These are phyloP conservation scores for Megalonaias nervosa DNA, from an alignment of 1,140 invertebrate species.

Conservation along the genomic window DNA sequence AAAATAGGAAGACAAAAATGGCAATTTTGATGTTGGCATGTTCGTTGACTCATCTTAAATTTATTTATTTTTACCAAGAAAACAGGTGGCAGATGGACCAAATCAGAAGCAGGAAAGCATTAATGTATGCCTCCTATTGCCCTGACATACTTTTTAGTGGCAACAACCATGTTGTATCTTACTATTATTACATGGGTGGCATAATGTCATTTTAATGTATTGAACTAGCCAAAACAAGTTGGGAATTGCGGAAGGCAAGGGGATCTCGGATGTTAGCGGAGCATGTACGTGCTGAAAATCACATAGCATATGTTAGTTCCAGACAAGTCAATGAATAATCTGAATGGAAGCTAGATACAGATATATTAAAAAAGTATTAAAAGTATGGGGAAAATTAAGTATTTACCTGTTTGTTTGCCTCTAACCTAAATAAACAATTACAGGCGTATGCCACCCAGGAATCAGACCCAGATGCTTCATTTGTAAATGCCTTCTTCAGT, in stretches of 20 bases:
- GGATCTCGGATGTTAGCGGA: slow-evolving; percentile 5
- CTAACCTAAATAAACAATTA: slow-evolving; percentile 6
- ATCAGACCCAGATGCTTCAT: slow-evolving; percentile 11
- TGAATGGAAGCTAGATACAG: slow-evolving; percentile 12
- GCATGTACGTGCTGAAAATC: slow-evolving; percentile 1
- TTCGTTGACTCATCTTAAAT: slow-evolving; percentile 11
- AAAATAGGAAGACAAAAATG: slow-evolving; percentile 18
- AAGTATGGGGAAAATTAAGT: background rate
- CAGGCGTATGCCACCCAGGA: background rate
- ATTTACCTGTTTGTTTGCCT: slow-evolving; percentile 33
- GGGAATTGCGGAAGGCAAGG: background rate
- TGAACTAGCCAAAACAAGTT: background rate
- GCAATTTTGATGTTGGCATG: slow-evolving; percentile 3
- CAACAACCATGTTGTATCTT: slow-evolving; percentile 7
- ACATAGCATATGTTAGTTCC: slow-evolving; percentile 5
- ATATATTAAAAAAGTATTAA: background rate
- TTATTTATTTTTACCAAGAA: background rate
- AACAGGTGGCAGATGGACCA: slow-evolving; percentile 18
- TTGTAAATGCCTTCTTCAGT: slow-evolving; percentile 3
- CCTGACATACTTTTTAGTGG: slow-evolving; percentile 10
- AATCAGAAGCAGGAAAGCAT: background rate
- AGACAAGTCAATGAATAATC: slow-evolving; percentile 12
- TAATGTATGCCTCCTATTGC: background rate
- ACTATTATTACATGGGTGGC: slow-evolving; percentile 7
- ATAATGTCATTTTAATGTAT: background rate